Conservation (phyloP, 2,113 vertebrate genomes). For the Thinocorus orbignyianus region DNA sequence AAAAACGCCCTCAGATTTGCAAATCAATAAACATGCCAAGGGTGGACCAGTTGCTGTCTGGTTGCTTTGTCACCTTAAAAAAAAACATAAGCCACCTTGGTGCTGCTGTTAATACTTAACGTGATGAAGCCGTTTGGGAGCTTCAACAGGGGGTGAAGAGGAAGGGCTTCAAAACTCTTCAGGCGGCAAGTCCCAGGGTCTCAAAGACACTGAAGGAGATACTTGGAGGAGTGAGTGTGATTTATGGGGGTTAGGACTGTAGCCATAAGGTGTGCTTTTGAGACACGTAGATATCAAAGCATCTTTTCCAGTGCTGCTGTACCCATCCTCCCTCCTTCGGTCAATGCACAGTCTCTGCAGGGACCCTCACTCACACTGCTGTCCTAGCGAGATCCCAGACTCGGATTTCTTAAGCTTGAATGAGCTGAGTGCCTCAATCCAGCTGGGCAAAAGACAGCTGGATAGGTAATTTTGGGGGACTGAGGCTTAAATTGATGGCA, state of each 20-base stretch:
- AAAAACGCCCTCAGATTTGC: neutral
- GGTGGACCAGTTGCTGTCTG: neutral
- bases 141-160: neutral
- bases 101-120: fast-evolving
- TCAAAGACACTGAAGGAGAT: neutral
- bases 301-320: neutral
- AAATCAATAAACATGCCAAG: neutral
- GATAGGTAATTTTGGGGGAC: neutral
- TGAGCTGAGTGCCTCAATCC: neutral
- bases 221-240: neutral
- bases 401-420: neutral
- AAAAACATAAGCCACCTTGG: neutral
- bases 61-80: neutral
- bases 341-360: neutral
- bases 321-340: neutral
- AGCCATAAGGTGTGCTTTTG: neutral
- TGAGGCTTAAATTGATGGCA: neutral
- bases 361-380: neutral
- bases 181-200: neutral
- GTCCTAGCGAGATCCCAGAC: neutral
- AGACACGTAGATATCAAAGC: neutral
- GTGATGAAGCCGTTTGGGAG: neutral
- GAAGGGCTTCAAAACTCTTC: neutral
- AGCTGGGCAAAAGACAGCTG: neutral
- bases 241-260: neutral